Evolutionary conservation across 2,113 vertebrate species (phyloP).

Genomic region (Pituophis catenifer): DNA sequence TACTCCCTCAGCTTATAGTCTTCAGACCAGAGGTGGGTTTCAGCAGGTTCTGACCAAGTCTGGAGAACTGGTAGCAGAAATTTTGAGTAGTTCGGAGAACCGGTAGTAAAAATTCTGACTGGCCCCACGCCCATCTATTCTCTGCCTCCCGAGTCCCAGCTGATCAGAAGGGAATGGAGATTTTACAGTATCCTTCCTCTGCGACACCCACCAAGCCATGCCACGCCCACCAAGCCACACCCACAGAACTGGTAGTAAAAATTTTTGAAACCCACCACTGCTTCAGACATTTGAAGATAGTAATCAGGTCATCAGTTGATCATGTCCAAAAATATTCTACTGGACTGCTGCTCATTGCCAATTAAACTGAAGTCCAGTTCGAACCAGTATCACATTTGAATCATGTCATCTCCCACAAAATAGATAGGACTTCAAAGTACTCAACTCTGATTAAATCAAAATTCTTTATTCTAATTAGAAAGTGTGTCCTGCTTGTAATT

Average conservation of each 20-base stretch:
- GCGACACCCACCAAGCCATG: too few relatives aligned
- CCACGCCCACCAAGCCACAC: too few relatives aligned
- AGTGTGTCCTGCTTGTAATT: slow-evolving; percentile 3
- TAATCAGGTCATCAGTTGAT: not conserved
- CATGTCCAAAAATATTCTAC: not conserved
- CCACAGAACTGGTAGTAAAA: too few relatives aligned
- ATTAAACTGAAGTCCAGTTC: not conserved
- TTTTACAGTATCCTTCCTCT: too few relatives aligned
- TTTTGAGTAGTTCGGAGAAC: too few relatives aligned
- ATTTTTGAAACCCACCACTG: too few relatives aligned
- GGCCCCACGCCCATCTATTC: too few relatives aligned
- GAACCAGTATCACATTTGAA: not conserved
- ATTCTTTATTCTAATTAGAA: slow-evolving; percentile 10
- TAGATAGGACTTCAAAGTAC: not conserved
- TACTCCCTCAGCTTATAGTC: not conserved
- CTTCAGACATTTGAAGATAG: not conserved
- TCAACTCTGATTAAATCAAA: not conserved
- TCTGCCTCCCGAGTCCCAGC: too few relatives aligned
- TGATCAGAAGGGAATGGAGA: too few relatives aligned
- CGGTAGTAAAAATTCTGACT: too few relatives aligned
- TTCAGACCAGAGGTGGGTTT: not conserved
- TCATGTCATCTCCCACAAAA: not conserved
- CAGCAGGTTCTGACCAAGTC: too few relatives aligned
- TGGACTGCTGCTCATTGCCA: not conserved
- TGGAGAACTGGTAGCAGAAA: too few relatives aligned